Evolutionary conservation across 2,888 invertebrate genomes (phyloP), one percentile per base, ranked within the genome.

Genomic region (Trichogramma dendrolimi): DNA sequence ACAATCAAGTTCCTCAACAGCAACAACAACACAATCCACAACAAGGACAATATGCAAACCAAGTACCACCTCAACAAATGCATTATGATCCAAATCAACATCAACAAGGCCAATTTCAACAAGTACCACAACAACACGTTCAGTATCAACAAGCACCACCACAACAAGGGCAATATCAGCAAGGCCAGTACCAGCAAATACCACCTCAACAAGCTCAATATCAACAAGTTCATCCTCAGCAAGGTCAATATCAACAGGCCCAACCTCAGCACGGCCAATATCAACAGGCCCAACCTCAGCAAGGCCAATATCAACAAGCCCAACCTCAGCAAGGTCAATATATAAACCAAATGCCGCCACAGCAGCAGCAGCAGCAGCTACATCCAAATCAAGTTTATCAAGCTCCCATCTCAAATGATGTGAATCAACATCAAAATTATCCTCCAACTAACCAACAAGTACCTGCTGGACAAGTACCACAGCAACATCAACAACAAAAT

Each of bases 281-380:
- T 54, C 56, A 67, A 69, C 73, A 73, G 50, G 71, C 64, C 4
- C 73, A 73, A 65, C 60, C 61, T 44, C 57, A 49, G 14, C 71
- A 70, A 4, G 71, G 71, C 42, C 71, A 67, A 11, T 65, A 67
- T 54, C 56, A 67, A 69, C 73, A 73, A 52, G 71, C 64, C 4
- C 73, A 73, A 65, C 60, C 61, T 44, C 71, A 62, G 11, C 67
- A 60, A 27, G 63, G 61, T 38, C 68, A 67, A 41, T 64, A 67
- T 41, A 67, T 70, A 39, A 51, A 58, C 46, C 52, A 49, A 10
- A 14, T 27, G 46, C 58, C 52, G 52, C 67, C 62, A 67, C 68
- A 61, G 60, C 64, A 41, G 41, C 65, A 60, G 38, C 70, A 66
- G 60, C 57, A 51, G 43, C 53, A 64, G 59, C 44, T 62, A 11